Evolutionary conservation across 2,113 vertebrate species (phyloP).

Genomic region (Callorhinus ursinus): DNA sequence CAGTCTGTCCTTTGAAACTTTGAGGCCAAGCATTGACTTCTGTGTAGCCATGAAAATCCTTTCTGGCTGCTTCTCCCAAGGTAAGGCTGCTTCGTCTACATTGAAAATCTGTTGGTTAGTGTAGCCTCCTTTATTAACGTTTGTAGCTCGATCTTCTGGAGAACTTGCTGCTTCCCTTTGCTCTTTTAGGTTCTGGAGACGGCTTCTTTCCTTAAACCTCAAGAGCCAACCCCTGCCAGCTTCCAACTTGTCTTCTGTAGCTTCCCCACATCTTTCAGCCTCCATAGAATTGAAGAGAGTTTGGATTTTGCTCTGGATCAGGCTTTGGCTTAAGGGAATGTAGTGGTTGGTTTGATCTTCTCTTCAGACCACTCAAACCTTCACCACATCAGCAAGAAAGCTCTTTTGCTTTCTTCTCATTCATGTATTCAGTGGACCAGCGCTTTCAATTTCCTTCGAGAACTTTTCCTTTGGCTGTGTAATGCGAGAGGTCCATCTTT

Average conservation of each 20-base stretch:
- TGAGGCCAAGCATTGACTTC: background rate
- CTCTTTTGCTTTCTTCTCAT: background rate
- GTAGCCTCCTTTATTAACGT: background rate
- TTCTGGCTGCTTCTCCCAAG: background rate
- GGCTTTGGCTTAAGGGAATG: background rate
- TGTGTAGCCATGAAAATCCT: background rate
- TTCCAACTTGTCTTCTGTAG: background rate
- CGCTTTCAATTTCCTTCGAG: background rate
- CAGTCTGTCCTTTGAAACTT: background rate
- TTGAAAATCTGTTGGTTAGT: background rate
- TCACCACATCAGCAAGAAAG: background rate
- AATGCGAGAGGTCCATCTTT: background rate
- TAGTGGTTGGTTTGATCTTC: background rate
- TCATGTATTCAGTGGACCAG: background rate
- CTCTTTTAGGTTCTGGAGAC: background rate
- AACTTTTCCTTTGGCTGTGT: background rate
- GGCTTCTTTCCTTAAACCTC: background rate
- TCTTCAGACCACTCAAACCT: background rate
- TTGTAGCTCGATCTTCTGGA: background rate
- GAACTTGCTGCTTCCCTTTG: background rate
- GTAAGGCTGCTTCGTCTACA: background rate
- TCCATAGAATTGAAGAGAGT: background rate
- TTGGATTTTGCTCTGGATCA: background rate
- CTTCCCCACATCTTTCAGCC: background rate
- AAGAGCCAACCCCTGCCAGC: background rate